phyloP scores from a whole-genome alignment of 2,113 vertebrate species.

The rat (Rattus norvegicus) region DNA sequence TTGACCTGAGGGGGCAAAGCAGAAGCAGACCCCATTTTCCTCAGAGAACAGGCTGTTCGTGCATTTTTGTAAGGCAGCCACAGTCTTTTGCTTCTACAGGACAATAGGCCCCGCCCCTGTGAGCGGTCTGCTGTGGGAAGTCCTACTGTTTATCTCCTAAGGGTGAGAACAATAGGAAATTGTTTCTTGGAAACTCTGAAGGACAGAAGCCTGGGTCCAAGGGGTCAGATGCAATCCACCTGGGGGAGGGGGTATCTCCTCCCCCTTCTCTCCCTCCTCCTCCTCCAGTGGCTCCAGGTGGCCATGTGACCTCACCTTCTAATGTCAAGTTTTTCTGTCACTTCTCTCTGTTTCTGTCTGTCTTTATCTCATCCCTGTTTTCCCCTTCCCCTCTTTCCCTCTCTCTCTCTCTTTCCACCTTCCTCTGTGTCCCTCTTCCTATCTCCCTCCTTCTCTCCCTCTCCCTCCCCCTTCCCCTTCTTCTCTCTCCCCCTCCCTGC shows the following conservation, averaged over 20 bases:
- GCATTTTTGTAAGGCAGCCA: background rate
- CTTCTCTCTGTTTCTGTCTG: background rate
- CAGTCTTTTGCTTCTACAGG: background rate
- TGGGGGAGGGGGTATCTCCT: background rate
- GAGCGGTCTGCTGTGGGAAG: no score
- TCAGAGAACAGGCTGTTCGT: background rate
- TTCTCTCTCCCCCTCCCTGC: rapidly evolving
- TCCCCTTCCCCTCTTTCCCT: no score
- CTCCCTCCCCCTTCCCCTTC: background rate
- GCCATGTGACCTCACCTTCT: background rate
- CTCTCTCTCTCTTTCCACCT: background rate
- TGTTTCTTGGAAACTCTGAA: background rate
- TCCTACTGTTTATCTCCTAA: background rate
- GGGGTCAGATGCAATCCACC: background rate
- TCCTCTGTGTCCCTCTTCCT: no score
- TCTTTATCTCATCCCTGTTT: background rate
- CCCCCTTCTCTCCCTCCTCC: no score
- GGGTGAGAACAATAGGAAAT: background rate
- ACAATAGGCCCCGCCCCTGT: background rate
- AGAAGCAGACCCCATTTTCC: background rate
- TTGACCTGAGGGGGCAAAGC: background rate
- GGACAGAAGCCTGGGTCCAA: background rate
- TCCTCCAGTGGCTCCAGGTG: background rate
- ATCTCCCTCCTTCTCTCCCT: rapidly evolving
- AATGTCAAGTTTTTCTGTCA: background rate